Percentiles rank a stretch among this genome's conserved stretches.
These are phyloP conservation scores for Turdus rufiventris DNA, from an alignment of 2,113 vertebrate species.

Conservation along the genomic window DNA sequence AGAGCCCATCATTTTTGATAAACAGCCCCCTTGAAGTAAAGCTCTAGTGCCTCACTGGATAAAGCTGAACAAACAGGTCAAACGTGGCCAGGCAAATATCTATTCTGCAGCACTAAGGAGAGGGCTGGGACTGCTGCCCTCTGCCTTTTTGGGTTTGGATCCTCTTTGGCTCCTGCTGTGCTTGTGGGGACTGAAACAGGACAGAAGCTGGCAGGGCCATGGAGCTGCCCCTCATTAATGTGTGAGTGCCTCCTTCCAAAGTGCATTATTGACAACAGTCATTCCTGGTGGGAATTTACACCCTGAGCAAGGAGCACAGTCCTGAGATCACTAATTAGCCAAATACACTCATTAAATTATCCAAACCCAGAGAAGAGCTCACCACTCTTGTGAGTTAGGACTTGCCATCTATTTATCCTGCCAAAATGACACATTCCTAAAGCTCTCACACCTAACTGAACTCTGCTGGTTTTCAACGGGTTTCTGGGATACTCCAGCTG, in stretches of 20 bases:
- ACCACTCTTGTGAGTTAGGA: neutral
- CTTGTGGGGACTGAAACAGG: neutral
- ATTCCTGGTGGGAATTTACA: neutral
- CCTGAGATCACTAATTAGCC: neutral
- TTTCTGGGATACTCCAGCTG: neutral
- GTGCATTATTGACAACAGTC: neutral
- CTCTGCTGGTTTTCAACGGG: neutral
- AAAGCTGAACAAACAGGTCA: neutral
- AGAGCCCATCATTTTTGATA: neutral
- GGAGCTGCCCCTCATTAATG: fast-evolving
- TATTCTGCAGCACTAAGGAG: neutral
- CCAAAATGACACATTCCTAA: neutral
- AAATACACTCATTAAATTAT: neutral
- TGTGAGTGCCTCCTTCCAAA: no score
- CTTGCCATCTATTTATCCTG: neutral
- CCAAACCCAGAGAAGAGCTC: neutral
- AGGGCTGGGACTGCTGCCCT: neutral
- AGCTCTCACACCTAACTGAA: neutral
- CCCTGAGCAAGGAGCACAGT: neutral
- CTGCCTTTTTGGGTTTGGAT: neutral
- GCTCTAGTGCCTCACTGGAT: neutral
- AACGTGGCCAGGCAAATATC: neutral
- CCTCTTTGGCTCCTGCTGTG: neutral
- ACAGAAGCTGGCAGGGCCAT: neutral
- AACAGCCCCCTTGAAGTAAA: neutral